Conservation (phyloP, 2,113 vertebrate genomes). For the Motacilla alba region DNA sequence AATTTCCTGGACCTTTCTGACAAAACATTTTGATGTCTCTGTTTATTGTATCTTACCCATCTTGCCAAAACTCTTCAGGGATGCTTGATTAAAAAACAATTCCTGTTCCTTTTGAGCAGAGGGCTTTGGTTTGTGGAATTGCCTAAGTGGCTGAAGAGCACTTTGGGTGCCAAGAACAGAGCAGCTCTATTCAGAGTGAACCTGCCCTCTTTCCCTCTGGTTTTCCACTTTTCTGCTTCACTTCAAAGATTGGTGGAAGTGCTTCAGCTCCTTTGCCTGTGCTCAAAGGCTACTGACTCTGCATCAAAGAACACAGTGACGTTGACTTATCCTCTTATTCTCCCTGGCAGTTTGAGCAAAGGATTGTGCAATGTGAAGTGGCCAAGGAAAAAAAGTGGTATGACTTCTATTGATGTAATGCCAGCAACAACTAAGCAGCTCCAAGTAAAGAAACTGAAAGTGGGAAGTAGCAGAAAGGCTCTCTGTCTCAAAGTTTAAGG, state of each 20-base stretch:
- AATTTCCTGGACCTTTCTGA: neutral
- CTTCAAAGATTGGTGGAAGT: conserved; percentile 57
- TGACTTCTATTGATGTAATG: conserved; percentile 45
- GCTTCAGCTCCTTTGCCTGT: conserved; percentile 39
- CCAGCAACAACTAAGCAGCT: conserved; percentile 30
- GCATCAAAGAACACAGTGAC: conserved; percentile 40
- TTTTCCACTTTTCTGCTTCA: conserved; percentile 58
- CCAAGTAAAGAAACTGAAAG: conserved; percentile 53
- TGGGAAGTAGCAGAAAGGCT: conserved; percentile 36
- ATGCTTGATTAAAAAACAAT: conserved; percentile 25
- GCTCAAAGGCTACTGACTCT: conserved; percentile 38
- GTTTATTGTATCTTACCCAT: neutral
- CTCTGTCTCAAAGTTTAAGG: conserved; percentile 8
- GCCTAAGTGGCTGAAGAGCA: conserved; percentile 17
- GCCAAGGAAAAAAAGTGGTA: conserved; percentile 1
- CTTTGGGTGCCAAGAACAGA: conserved; percentile 45
- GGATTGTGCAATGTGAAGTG: conserved; percentile 15
- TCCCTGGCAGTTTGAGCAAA: conserved; percentile 31
- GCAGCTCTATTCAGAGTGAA: conserved; percentile 26
- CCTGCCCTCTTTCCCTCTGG: conserved; percentile 2
- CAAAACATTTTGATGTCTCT: neutral
- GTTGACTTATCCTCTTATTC: conserved; percentile 53
- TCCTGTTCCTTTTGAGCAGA: neutral
- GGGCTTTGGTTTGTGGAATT: conserved; percentile 35
- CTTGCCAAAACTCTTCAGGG: neutral